A percentile compares a stretch with the other conserved stretches of the same genome.
phyloP scores from a whole-genome alignment of 2,797 vertebrate genomes.

The Myripristis murdjan region DNA sequence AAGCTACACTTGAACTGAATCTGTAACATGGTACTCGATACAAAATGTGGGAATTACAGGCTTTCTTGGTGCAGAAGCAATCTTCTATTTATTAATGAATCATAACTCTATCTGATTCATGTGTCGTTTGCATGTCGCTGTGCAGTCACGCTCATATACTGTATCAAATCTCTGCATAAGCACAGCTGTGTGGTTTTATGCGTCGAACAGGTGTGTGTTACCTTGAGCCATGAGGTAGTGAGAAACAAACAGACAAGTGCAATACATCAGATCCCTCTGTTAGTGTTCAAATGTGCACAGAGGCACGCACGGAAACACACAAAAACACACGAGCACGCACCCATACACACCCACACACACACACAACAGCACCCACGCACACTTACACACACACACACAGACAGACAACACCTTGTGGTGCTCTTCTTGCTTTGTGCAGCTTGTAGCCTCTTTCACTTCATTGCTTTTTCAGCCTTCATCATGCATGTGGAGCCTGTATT shows the following conservation, averaged over 20 bases:
- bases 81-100: conserved; percentile 6
- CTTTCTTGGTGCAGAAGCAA: conserved; percentile 2
- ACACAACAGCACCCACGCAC: conserved; percentile 5
- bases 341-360: conserved; percentile 11
- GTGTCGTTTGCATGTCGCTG: not conserved
- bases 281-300: conserved; percentile 40
- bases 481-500: conserved; percentile 71
- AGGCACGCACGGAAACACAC: conserved; percentile 7
- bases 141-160: conserved; percentile 18
- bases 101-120: conserved; percentile 5
- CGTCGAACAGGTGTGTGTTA: conserved; percentile 42
- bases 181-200: conserved; percentile 31
- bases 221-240: conserved; percentile 72
- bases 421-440: conserved; percentile 40
- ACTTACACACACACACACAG: conserved; percentile 9
- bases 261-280: conserved; percentile 59
- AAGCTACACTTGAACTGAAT: conserved; percentile 28
- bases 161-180: not conserved
- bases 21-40: conserved; percentile 6
- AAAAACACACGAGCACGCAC: not conserved
- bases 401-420: not conserved
- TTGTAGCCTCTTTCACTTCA: conserved; percentile 25
- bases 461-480: conserved; percentile 31
- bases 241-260: conserved; percentile 67
- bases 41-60: conserved; percentile 25